Percentiles rank a stretch among this genome's conserved stretches.
phyloP scores from a whole-genome alignment of 2,888 invertebrate species.

The Leucophenga maculata region DNA sequence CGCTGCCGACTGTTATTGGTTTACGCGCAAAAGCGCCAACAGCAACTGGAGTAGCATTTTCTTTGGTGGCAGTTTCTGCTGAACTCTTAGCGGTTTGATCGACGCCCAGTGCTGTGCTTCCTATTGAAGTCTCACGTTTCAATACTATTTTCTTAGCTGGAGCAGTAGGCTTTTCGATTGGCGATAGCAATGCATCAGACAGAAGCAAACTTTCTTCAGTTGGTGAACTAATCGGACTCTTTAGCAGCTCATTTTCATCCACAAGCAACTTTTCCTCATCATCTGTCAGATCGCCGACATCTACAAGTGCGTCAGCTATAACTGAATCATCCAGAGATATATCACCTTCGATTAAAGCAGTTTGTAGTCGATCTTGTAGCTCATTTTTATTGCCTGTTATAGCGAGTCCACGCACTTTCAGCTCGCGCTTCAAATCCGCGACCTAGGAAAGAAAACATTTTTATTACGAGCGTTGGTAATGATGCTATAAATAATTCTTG shows the following conservation, averaged over 20 bases:
- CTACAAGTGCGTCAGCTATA: conserved; percentile 71
- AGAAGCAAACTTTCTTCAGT: conserved; percentile 13
- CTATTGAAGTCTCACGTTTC: conserved; percentile 63
- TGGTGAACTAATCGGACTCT: conserved; percentile 64
- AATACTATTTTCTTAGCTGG: conserved; percentile 64
- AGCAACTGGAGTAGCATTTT: conserved; percentile 67
- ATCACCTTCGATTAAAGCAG: conserved; percentile 73
- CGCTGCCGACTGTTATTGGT: conserved; percentile 60
- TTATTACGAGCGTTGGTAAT: no score
- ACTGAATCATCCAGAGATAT: conserved; percentile 70
- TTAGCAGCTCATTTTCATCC: conserved; percentile 67
- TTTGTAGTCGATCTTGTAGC: conserved; percentile 82
- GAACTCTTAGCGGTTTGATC: conserved; percentile 24
- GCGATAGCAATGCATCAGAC: neutral
- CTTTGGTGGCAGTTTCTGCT: conserved; percentile 49
- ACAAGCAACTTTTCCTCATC: conserved; percentile 72
- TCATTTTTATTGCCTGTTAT: conserved; percentile 87
- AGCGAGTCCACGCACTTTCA: conserved; percentile 84
- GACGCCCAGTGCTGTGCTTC: conserved; percentile 4
- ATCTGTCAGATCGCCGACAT: conserved; percentile 73
- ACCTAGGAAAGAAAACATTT: conserved; percentile 74
- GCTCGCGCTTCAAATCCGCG: conserved; percentile 85
- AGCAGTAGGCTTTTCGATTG: conserved; percentile 30
- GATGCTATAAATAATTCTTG: conserved; percentile 2
- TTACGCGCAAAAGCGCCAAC: conserved; percentile 44